A percentile compares a stretch with the other conserved stretches of the same genome.
Conservation (phyloP, 2,797 vertebrate genomes). For the Alosa sapidissima region DNA sequence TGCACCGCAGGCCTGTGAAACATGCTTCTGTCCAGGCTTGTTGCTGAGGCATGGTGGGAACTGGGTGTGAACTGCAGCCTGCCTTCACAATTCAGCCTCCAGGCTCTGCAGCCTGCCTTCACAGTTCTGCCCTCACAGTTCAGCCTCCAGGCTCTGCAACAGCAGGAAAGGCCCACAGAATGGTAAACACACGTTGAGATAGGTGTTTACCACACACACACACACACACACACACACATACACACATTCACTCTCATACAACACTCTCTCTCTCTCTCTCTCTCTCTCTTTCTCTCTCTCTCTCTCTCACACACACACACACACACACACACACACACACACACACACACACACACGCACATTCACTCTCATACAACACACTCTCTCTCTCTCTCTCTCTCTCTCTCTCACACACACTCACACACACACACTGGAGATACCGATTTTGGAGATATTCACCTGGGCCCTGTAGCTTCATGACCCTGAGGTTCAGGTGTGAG, state of each 20-base stretch:
- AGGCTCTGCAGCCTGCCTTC: not conserved
- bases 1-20: not conserved
- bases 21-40: constrained; percentile 14
- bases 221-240: no score
- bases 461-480: not conserved
- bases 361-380: not conserved
- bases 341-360: not conserved
- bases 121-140: not conserved
- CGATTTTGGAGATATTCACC: not conserved
- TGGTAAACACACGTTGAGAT: no score
- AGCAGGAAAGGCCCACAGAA: not conserved
- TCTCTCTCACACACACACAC: no score
- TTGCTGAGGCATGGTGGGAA: constrained; percentile 16
- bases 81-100: not conserved
- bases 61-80: constrained; percentile 7
- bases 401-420: not conserved
- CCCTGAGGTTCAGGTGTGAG: not conserved
- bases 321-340: no score
- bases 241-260: no score
- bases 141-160: not conserved
- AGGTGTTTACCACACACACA: constrained; percentile 6
- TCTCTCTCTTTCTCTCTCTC: no score
- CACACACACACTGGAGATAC: not conserved
- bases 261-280: no score
- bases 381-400: no score